Percentiles rank a stretch among this genome's conserved stretches.
These are phyloP conservation scores for Lagorchestes hirsutus DNA, from an alignment of 2,797 vertebrate species.

Conservation along the genomic window DNA sequence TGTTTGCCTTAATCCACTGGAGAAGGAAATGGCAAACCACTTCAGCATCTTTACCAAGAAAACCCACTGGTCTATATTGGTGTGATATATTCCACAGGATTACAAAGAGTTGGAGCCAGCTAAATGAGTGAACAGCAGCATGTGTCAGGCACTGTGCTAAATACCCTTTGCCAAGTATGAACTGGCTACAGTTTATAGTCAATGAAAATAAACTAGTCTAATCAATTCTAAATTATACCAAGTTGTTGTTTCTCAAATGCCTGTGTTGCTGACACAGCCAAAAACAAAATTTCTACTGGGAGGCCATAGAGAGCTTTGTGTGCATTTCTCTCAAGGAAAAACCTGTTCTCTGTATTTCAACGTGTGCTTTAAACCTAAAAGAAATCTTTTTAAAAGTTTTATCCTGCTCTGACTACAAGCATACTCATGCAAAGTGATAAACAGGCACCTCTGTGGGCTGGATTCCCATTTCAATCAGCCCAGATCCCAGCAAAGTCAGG, in stretches of 20 bases:
- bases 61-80: not conserved
- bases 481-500: not conserved
- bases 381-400: not conserved
- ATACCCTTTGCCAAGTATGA: not conserved
- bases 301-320: constrained; percentile 31
- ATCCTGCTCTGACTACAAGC: constrained; percentile 47
- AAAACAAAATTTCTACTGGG: constrained; percentile 48
- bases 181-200: constrained; percentile 35
- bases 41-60: not conserved
- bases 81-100: not conserved
- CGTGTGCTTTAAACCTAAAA: constrained; percentile 43
- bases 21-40: not conserved
- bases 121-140: not conserved
- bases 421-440: constrained; percentile 46
- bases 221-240: constrained; percentile 47
- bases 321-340: constrained; percentile 41
- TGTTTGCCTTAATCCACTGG: not conserved
- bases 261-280: constrained; percentile 17
- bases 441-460: not conserved
- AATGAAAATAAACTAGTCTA: constrained; percentile 43
- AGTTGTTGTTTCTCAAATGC: constrained; percentile 33
- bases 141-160: not conserved
- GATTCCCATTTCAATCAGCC: not conserved
- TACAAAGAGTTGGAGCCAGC: not conserved
- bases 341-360: constrained; percentile 39